phyloP scores from a whole-genome alignment of 2,113 vertebrate genomes.

The Dasyornis broadbenti region DNA sequence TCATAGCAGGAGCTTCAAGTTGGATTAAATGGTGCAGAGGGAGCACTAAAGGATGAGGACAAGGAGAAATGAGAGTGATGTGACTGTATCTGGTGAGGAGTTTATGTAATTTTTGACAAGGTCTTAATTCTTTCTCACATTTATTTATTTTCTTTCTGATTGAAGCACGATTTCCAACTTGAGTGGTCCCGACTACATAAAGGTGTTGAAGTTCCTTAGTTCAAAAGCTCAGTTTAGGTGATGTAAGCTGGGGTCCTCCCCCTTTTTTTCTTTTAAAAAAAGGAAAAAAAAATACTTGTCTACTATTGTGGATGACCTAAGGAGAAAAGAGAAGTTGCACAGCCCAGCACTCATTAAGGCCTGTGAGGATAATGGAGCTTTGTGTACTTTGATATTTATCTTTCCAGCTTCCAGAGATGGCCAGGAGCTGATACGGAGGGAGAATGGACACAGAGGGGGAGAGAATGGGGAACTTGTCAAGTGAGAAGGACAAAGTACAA shows the following conservation, averaged over 20 bases:
- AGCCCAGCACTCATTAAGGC: neutral
- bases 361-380: neutral
- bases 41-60: neutral
- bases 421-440: neutral
- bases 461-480: neutral
- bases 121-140: neutral
- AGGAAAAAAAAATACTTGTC: neutral
- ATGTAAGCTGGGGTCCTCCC: neutral
- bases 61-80: neutral
- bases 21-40: neutral
- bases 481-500: neutral
- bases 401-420: constrained; percentile 3
- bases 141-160: neutral
- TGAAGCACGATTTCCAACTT: neutral
- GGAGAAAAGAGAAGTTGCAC: neutral
- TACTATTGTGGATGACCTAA: neutral
- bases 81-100: neutral
- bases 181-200: neutral
- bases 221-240: neutral
- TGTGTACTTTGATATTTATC: constrained; percentile 22
- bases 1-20: neutral
- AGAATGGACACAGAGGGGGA: neutral
- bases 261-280: neutral
- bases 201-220: neutral
- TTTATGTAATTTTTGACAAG: neutral